phyloP scores from a whole-genome alignment of 1,140 invertebrate genomes.

The Oppia nitens region DNA sequence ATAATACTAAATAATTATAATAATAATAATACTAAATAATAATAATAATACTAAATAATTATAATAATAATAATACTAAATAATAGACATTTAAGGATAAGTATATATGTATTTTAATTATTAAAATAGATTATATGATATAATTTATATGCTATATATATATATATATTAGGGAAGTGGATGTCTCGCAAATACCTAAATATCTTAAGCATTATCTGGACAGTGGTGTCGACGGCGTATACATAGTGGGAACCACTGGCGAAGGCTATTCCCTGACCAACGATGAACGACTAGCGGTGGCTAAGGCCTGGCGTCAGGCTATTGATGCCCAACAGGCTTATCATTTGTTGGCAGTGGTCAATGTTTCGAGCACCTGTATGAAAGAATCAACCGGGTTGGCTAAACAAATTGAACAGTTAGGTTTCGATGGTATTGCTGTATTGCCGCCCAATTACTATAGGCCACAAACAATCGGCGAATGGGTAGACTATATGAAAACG shows the following conservation, averaged over 20 bases:
- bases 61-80: no score
- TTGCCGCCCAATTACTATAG: slow-evolving; percentile 60
- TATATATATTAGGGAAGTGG: background rate
- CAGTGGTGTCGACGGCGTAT: slow-evolving; percentile 13
- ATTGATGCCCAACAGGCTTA: slow-evolving; percentile 21
- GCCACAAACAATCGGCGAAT: slow-evolving; percentile 38
- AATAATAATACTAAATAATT: no score
- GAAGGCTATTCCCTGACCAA: slow-evolving; percentile 52
- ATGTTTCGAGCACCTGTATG: background rate
- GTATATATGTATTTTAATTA: background rate
- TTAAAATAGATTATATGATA: background rate
- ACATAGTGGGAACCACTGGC: slow-evolving; percentile 44
- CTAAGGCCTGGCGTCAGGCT: slow-evolving; percentile 46
- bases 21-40: no score
- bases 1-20: no score
- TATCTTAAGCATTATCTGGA: background rate
- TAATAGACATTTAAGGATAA: no score
- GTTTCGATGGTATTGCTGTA: slow-evolving; percentile 51
- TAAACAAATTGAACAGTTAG: slow-evolving; percentile 45
- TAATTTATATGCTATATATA: background rate
- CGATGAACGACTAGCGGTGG: slow-evolving; percentile 45
- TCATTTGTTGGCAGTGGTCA: slow-evolving; percentile 5
- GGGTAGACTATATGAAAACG: slow-evolving; percentile 46
- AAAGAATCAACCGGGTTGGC: slow-evolving; percentile 31
- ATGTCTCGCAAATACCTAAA: background rate